These are phyloP conservation scores for Aix galericulata DNA, from an alignment of 2,113 vertebrate genomes.

Conservation along the genomic window DNA sequence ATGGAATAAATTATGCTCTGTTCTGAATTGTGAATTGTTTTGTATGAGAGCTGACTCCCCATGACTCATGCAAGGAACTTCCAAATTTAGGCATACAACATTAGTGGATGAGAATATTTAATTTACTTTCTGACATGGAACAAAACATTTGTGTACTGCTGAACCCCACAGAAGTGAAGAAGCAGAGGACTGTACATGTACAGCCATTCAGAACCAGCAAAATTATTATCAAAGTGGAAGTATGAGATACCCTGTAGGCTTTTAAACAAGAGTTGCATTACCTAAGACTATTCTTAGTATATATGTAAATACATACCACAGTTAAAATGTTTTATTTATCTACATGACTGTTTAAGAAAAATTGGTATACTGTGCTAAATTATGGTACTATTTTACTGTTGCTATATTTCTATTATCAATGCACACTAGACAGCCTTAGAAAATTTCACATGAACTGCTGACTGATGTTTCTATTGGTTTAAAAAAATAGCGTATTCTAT, in stretches of 20 bases:
- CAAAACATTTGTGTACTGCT: not conserved
- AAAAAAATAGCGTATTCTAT: not conserved
- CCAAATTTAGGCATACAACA: not conserved
- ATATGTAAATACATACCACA: not conserved
- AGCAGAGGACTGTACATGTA: not conserved
- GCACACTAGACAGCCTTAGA: not conserved
- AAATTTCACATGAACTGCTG: not conserved
- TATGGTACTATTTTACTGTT: not conserved
- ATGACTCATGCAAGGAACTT: not conserved
- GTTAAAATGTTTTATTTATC: not conserved
- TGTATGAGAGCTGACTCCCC: not conserved
- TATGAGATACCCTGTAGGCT: not conserved
- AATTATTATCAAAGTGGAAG: not conserved
- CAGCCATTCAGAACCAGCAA: not conserved
- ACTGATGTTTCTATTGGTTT: not conserved
- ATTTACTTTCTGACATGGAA: not conserved
- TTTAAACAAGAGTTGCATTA: not conserved
- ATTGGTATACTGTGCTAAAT: not conserved
- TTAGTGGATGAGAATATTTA: not conserved
- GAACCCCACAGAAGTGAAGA: not conserved
- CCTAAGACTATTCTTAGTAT: not conserved
- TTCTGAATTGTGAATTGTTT: conserved; percentile 23
- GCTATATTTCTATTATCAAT: not conserved
- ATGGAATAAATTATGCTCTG: conserved; percentile 19
- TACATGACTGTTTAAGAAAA: not conserved